Conservation (phyloP, 2,113 vertebrate species). For the Alexandromys fortis region DNA sequence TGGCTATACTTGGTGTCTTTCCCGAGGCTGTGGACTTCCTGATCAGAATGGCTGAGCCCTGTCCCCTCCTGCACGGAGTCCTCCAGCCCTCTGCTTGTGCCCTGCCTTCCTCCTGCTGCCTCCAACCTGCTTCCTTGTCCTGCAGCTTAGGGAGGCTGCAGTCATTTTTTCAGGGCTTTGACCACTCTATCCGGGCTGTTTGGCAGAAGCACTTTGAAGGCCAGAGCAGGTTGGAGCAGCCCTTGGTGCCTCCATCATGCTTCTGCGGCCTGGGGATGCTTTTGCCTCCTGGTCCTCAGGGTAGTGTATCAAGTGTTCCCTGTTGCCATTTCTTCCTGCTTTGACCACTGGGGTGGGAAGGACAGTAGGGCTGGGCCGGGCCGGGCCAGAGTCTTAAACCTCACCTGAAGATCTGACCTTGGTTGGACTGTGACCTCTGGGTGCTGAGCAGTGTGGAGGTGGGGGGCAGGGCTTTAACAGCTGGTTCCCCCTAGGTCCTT, state of each 20-base stretch:
- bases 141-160: background rate
- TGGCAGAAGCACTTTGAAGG: background rate
- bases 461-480: slow-evolving; percentile 72
- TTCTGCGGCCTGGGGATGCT: background rate
- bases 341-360: background rate
- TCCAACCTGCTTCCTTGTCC: background rate
- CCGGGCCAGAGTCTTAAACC: background rate
- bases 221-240: background rate
- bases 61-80: rapidly evolving
- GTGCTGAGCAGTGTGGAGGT: background rate
- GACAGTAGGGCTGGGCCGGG: background rate
- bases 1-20: background rate
- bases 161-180: background rate
- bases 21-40: background rate
- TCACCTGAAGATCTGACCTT: background rate
- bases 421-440: slow-evolving; percentile 32
- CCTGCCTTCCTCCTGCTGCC: background rate
- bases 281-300: background rate
- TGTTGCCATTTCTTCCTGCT: background rate
- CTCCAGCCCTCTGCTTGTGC: background rate
- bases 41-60: background rate
- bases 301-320: background rate
- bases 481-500: slow-evolving; percentile 88
- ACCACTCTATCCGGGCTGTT: background rate
- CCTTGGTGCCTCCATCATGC: background rate